phyloP scores from a whole-genome alignment of 1,140 invertebrate species.

The Cydia splendana region DNA sequence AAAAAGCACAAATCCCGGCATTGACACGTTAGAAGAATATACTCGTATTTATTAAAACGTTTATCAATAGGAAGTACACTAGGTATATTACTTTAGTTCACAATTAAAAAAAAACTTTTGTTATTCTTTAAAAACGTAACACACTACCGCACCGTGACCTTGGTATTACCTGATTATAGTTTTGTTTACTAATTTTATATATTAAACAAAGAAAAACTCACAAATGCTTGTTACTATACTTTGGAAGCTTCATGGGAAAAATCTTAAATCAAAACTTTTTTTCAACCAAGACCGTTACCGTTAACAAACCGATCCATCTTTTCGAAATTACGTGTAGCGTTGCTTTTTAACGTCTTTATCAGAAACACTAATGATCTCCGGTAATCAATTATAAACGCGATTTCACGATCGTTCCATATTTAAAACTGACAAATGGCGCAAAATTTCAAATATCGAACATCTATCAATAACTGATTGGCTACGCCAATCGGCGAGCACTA shows the following conservation, averaged over 20 bases:
- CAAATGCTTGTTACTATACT: slow-evolving; percentile 40
- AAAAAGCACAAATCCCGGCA: no score
- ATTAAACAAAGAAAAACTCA: slow-evolving; percentile 34
- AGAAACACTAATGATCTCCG: slow-evolving; percentile 6
- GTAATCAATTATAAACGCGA: slow-evolving; percentile 24
- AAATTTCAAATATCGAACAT: slow-evolving; percentile 32
- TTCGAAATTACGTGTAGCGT: neutral
- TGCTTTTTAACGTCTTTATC: slow-evolving; percentile 20
- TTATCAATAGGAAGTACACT: no score
- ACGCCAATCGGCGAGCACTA: slow-evolving; percentile 21
- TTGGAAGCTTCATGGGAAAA: slow-evolving; percentile 29
- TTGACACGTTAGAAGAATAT: no score
- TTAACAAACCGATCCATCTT: neutral
- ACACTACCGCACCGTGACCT: no score
- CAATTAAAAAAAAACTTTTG: no score
- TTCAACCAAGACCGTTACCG: neutral
- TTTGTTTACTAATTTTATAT: no score
- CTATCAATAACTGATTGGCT: slow-evolving; percentile 32
- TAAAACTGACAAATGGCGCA: slow-evolving; percentile 24
- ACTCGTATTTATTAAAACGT: no score
- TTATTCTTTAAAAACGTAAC: no score
- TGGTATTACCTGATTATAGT: no score
- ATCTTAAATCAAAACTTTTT: neutral
- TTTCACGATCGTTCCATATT: slow-evolving; percentile 25
- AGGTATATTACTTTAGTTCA: no score